phyloP scores from a whole-genome alignment of 2,888 invertebrate genomes.

The Dryobotodes eremita region DNA sequence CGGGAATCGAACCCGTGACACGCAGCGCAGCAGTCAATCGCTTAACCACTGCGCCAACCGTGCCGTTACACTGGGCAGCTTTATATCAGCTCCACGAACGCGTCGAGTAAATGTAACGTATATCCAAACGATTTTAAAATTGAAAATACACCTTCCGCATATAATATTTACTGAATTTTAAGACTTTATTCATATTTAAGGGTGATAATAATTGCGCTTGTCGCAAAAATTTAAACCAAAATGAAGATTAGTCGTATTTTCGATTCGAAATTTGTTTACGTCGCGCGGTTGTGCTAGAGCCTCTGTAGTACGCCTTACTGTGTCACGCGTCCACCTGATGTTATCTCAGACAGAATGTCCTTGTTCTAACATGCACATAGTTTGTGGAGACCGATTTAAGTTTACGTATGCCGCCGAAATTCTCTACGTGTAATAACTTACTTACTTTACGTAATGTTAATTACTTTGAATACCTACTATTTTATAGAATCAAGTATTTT shows the following conservation, averaged over 20 bases:
- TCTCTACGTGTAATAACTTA: slow-evolving; percentile 2
- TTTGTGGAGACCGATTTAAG: slow-evolving; percentile 44
- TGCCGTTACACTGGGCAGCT: not conserved
- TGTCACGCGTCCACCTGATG: slow-evolving; percentile 11
- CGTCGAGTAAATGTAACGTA: not conserved
- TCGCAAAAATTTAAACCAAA: not conserved
- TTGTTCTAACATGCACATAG: slow-evolving; percentile 31
- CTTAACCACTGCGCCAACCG: too few relatives aligned
- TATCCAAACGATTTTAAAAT: not conserved
- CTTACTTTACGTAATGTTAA: too few relatives aligned
- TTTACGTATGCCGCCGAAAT: slow-evolving; percentile 28
- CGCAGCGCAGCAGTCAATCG: too few relatives aligned
- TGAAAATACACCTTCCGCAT: not conserved
- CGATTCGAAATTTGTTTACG: too few relatives aligned
- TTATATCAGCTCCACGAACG: not conserved
- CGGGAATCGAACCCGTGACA: too few relatives aligned
- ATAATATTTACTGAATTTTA: not conserved
- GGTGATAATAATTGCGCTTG: not conserved
- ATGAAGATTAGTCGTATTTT: too few relatives aligned
- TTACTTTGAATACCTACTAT: too few relatives aligned
- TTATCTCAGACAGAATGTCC: slow-evolving; percentile 25
- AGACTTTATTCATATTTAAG: not conserved
- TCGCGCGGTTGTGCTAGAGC: not conserved
- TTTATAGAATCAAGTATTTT: too few relatives aligned
- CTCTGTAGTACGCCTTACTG: not conserved